A percentile compares a stretch with the other conserved stretches of the same genome.
Conservation (phyloP, 1,140 invertebrate species). For the Oryzaephilus surinamensis region DNA sequence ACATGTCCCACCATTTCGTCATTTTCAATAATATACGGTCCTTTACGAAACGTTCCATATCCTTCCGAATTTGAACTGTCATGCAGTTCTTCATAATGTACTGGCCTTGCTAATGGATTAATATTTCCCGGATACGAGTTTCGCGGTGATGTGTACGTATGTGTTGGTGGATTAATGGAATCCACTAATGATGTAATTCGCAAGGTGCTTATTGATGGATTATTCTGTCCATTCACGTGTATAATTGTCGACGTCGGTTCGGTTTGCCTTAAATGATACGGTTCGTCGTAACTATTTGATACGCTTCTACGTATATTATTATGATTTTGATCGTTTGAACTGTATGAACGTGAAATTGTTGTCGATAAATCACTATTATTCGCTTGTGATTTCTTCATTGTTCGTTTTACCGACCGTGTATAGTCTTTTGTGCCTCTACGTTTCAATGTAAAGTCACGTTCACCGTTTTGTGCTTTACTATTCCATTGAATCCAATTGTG, state of each 20-base stretch:
- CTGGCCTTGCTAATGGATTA: constrained; percentile 19
- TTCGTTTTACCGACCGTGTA: constrained; percentile 44
- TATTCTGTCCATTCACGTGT: constrained; percentile 1
- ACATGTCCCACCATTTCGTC: constrained; percentile 28
- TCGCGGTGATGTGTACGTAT: constrained; percentile 10
- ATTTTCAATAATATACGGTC: constrained; percentile 30
- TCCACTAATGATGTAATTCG: constrained; percentile 21
- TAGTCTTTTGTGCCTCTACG: constrained; percentile 48
- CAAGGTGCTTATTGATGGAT: too few species aligned
- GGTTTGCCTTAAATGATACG: constrained; percentile 9
- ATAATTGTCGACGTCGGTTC: neutral
- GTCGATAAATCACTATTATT: neutral
- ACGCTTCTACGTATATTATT: constrained; percentile 11
- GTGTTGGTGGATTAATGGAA: constrained; percentile 20
- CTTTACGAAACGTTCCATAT: constrained; percentile 32
- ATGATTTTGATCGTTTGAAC: constrained; percentile 17
- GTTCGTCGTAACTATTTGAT: constrained; percentile 13
- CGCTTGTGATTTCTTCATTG: constrained; percentile 8
- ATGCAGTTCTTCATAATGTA: neutral
- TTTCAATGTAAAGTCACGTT: constrained; percentile 46
- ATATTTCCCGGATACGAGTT: constrained; percentile 15
- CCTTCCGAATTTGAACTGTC: constrained; percentile 25
- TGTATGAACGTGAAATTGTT: neutral
- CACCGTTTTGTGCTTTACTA: constrained; percentile 34
- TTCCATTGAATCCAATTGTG: constrained; percentile 47